phyloP scores from a whole-genome alignment of 1,140 invertebrate genomes.

The Macrosteles quadrilineatus region DNA sequence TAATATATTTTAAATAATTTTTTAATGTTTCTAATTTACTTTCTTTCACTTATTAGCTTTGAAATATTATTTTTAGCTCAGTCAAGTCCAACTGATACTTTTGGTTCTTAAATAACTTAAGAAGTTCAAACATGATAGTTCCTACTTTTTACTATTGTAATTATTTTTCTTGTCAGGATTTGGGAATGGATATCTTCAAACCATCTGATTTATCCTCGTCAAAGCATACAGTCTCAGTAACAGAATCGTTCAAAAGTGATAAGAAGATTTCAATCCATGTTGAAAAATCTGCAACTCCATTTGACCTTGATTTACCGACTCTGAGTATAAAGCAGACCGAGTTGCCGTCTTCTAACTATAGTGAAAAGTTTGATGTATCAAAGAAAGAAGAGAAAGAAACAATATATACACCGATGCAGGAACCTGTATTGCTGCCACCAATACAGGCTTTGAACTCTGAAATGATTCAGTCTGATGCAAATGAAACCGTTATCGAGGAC shows the following conservation, averaged over 20 bases:
- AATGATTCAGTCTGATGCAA: too few relatives aligned
- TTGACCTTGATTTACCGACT: conserved; percentile 11
- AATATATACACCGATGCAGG: too few relatives aligned
- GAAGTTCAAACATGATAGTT: too few relatives aligned
- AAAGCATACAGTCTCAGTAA: conserved; percentile 30
- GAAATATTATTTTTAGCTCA: too few relatives aligned
- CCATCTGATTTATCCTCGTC: conserved; percentile 4
- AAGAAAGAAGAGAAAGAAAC: neutral
- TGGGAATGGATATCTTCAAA: conserved; percentile 7
- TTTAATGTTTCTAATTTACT: too few relatives aligned
- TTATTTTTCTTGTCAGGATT: neutral
- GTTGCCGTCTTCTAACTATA: neutral
- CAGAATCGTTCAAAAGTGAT: conserved; percentile 39
- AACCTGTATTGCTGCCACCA: too few relatives aligned
- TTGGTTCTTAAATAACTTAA: too few relatives aligned
- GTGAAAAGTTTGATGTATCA: neutral
- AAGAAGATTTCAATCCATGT: conserved; percentile 40
- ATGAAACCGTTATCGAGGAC: conserved; percentile 25
- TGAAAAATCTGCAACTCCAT: conserved; percentile 17
- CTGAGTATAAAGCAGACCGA: neutral
- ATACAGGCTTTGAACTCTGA: too few relatives aligned
- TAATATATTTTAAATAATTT: too few relatives aligned
- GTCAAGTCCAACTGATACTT: too few relatives aligned
- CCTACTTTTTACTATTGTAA: too few relatives aligned
- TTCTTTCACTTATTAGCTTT: too few relatives aligned